These are phyloP conservation scores for Ophion costatus DNA, from an alignment of 2,888 invertebrate species.

Conservation along the genomic window DNA sequence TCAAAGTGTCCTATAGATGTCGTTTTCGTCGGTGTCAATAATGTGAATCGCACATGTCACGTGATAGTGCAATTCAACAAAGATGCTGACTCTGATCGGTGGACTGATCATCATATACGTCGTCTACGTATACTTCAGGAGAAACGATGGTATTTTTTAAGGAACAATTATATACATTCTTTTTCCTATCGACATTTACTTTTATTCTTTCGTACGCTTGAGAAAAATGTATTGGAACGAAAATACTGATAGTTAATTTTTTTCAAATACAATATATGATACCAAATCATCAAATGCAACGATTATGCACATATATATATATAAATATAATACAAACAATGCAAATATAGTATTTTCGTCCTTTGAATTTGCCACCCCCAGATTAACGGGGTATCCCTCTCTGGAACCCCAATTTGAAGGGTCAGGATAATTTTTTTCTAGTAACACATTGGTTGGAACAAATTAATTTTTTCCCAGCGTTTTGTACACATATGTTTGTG, in stretches of 20 bases:
- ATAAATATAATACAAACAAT: too few relatives aligned
- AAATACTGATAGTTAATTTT: neutral
- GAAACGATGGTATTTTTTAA: constrained; percentile 76
- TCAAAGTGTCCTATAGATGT: constrained; percentile 40
- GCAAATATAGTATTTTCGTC: neutral
- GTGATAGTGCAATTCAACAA: constrained; percentile 77
- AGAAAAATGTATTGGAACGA: neutral
- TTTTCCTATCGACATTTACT: neutral
- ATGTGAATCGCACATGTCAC: constrained; percentile 74
- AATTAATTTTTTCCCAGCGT: too few relatives aligned
- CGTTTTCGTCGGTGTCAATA: constrained; percentile 48
- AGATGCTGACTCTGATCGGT: constrained; percentile 81
- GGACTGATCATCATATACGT: constrained; percentile 79
- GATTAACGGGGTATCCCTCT: neutral
- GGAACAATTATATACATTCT: neutral
- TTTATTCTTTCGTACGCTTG: neutral
- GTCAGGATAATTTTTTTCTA: too few relatives aligned
- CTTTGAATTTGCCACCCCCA: neutral
- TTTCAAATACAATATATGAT: neutral
- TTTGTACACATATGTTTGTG: too few relatives aligned
- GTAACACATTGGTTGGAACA: too few relatives aligned
- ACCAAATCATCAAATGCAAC: too few relatives aligned
- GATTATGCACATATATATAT: too few relatives aligned
- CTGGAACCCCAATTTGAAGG: too few relatives aligned
- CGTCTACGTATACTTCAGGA: constrained; percentile 77